Evolutionary conservation across 2,113 vertebrate species (phyloP).

Genomic region (Mus pahari): DNA sequence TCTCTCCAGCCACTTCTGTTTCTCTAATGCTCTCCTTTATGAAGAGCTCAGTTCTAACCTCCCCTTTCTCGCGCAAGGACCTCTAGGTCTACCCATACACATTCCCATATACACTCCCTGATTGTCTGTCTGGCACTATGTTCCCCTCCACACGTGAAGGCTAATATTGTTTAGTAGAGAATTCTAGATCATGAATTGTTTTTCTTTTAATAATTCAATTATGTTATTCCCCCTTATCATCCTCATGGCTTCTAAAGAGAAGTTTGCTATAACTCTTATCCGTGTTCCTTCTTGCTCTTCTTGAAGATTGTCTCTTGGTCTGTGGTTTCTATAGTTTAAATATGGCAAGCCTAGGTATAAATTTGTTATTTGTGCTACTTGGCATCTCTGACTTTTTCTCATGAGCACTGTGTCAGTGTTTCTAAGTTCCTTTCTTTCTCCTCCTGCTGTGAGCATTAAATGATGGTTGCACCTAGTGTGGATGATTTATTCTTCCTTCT

Average conservation of each 20-base stretch:
- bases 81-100: not conserved
- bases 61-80: not conserved
- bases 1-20: no score
- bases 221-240: not conserved
- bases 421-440: not conserved
- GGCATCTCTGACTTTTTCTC: not conserved
- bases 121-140: not conserved
- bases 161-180: not conserved
- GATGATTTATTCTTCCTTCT: not conserved
- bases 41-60: not conserved
- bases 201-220: slow-evolving; percentile 4
- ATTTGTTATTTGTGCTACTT: not conserved
- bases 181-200: not conserved
- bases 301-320: not conserved
- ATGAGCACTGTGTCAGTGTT: no score
- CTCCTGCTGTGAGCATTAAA: not conserved
- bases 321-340: not conserved
- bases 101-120: no score
- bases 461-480: not conserved
- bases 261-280: not conserved
- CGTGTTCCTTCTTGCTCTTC: not conserved
- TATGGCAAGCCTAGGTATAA: not conserved
- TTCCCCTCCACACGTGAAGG: not conserved
- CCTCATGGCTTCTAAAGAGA: not conserved
- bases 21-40: not conserved